Evolutionary conservation across 2,888 invertebrate species (phyloP).

Genomic region (Oxystoma pomonae): DNA sequence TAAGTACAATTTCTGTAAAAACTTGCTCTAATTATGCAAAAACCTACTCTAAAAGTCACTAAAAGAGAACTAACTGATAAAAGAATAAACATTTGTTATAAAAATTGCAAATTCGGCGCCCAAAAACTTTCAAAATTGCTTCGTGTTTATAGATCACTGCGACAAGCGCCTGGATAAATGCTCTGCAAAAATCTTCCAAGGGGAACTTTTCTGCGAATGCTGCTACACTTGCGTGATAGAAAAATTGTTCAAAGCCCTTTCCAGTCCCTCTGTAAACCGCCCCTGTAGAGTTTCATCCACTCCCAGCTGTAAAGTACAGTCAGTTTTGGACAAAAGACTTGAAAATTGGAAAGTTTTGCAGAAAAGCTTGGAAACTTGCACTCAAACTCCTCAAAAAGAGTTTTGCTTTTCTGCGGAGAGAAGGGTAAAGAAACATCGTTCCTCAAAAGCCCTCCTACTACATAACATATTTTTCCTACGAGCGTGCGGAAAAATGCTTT

Average conservation of each 20-base stretch:
- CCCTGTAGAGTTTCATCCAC: constrained; percentile 28
- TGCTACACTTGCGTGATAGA: constrained; percentile 27
- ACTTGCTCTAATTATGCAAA: too few species aligned
- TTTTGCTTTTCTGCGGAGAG: background rate
- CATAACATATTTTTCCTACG: too few species aligned
- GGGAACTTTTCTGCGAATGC: constrained; percentile 33
- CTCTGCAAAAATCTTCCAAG: constrained; percentile 34
- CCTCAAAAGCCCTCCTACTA: too few species aligned
- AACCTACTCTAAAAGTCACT: too few species aligned
- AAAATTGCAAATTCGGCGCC: too few species aligned
- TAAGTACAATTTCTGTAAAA: constrained; percentile 31
- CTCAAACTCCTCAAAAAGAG: background rate
- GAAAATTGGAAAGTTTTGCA: constrained; percentile 4
- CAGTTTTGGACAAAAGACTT: constrained; percentile 11
- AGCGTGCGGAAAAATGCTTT: too few species aligned
- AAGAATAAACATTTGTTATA: too few species aligned
- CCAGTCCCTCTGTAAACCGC: constrained; percentile 1
- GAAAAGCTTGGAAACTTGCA: background rate
- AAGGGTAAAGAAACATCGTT: background rate
- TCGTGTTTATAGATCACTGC: constrained; percentile 28
- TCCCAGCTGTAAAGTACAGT: constrained; percentile 24
- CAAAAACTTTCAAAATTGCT: too few species aligned
- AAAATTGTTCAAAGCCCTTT: constrained; percentile 24
- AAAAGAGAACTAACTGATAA: too few species aligned
- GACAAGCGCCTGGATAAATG: constrained; percentile 29